Conservation (phyloP, 2,113 vertebrate genomes). For the Donacobius atricapilla region DNA sequence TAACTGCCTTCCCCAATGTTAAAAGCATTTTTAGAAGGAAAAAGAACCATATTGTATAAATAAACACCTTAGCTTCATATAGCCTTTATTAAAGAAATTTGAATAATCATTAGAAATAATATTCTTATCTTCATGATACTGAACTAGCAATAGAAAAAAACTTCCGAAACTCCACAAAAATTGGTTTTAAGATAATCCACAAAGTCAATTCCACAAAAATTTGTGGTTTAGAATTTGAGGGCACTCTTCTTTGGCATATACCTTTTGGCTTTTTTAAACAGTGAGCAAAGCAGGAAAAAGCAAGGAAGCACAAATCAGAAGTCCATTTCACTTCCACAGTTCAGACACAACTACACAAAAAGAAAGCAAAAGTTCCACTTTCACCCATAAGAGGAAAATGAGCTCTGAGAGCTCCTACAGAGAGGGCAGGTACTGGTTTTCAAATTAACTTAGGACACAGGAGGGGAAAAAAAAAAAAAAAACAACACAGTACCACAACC, state of each 20-base stretch:
- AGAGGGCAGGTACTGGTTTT: background rate
- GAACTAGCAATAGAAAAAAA: background rate
- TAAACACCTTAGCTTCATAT: background rate
- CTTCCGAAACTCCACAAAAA: background rate
- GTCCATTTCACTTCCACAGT: background rate
- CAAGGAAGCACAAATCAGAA: background rate
- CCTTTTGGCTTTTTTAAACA: background rate
- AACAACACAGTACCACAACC: background rate
- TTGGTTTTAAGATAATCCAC: background rate
- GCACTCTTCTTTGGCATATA: background rate
- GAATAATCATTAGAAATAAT: background rate
- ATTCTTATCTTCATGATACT: background rate
- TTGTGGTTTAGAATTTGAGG: background rate
- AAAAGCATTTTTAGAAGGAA: background rate
- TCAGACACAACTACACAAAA: background rate
- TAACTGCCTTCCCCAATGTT: background rate
- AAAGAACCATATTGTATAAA: background rate
- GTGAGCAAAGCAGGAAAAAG: background rate
- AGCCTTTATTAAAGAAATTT: background rate
- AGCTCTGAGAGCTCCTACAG: background rate
- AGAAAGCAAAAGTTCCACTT: background rate
- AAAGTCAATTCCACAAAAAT: background rate
- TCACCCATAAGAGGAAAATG: background rate
- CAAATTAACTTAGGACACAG: background rate
- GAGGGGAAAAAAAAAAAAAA: rapidly evolving